Evolutionary conservation across 2,113 vertebrate species (phyloP), one percentile per base, ranked within the genome.

Genomic region (Sitta europaea): DNA sequence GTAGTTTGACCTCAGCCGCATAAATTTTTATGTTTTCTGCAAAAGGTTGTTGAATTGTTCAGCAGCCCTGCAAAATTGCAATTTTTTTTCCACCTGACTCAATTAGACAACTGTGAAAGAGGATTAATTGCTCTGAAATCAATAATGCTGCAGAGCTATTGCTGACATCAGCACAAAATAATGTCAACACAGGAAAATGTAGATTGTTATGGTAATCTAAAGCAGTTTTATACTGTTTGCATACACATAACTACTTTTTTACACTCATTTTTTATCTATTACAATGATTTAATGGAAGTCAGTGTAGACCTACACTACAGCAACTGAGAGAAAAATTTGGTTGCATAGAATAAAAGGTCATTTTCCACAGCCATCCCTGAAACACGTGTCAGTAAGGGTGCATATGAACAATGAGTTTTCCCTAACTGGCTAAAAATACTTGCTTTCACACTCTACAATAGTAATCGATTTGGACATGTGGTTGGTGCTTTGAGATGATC

Each of bases 91-190:
- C 35, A 59, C 65, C 74, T 68, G 42, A 42, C 54, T 91, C 77
- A 73, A 33, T 87, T 90, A 94, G 31, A 54, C 35, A 88, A 16
- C 38, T 66, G 50, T 83, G 86, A 96, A 95, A 90, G 35, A 79
- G 62, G 71, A 79, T 90, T 93, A 86, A 85, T 88, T 90, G 33
- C 38, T 31, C 67, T 55, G 67, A 76, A 96, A 93, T 95, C 85
- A 77, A 62, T 83, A 66, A 18, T 63, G 40, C 63, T 86, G 31
- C 51, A 55, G 47, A 82, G 59, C 24, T 84, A 1, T 20, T 76
- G 72, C 66, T 94, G 90, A 93, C 63, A 62, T 90, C 90, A 94
- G 54, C 87, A 76, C 21, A 66, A 86, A 94, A 76, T 86, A 62
- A 58, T 31, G 47, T 83, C 86, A 93, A 59, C 50, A 58, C 43